Base-by-base conservation (phyloP, 2,888 invertebrate genomes). In the Drosophila setosimentum region DNA sequence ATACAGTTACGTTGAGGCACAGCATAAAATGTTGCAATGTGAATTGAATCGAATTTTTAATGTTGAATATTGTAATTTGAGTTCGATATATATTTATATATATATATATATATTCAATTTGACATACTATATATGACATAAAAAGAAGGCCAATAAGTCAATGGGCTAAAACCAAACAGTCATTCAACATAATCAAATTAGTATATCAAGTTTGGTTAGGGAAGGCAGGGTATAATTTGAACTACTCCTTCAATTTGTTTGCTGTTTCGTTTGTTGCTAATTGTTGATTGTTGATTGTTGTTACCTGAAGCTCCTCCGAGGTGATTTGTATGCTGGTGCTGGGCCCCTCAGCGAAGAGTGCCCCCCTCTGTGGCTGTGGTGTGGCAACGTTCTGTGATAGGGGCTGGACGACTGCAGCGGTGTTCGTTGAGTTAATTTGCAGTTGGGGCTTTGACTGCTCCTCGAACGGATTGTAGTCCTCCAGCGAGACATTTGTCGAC, bases 401-500 rank as follows among this genome's bases (percentile, higher is more conserved):
- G 58, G 93, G 92, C 78, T 93, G 93, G 35, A 93, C 92, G 30
- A 93, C 92, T 32, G 93, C 92, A 51, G 92, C 92, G 78, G 91
- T 92, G 63, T 92, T 91, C 53, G 88, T 91, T 18, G 92, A 91
- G 73, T 93, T 92, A 5, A 92, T 89, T 16, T 97, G 97, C 60
- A 90, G 91, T 91, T 95, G 95, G 93, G 95, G 95, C 91, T 94
- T 94, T 71, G 85, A 72, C 62, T 90, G 88, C 86, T 97, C 97
- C 76, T 97, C 97, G 93, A 99, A 99, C 33, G 99, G 99, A 94
- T 99, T 98, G 94, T 98, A 99, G 91, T 99, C 98, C 92, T 98
- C 98, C 63, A 99, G 95, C 57, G 97, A 96, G 42, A 91, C 84
- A 69, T 87, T 90, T 83, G 95, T 95, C 67, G 96, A 94, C 93